Evolutionary conservation across 1,140 invertebrate genomes (phyloP), one percentile per base, ranked within the genome.

Genomic region (Drosophila truncata): DNA sequence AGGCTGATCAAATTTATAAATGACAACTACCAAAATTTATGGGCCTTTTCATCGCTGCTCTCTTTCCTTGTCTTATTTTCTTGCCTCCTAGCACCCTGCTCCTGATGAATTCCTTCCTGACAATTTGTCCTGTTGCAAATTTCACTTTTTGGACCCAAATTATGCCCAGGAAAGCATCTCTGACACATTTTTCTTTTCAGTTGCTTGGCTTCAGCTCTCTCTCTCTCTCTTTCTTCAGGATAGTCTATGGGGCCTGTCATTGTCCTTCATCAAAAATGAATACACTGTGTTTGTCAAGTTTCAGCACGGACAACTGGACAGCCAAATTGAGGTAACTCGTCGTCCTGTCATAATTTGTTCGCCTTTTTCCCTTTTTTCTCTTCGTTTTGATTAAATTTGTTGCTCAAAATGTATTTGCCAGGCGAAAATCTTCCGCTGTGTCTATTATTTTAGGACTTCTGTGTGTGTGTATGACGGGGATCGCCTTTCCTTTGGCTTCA

Each of bases 351-450:
- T 73, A 73, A 72, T 73, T 73, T 60, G 52, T 49, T 39, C 29
- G 42, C 16, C 27, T 25, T 66, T 37, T 33, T 42, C 44, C 49
- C 29, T 29, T 49, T 49, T 67, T 13, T 33, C 4, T 25, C n/a
- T n/a, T n/a, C n/a, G 76, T 87, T 87, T 87, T 87, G 80, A 87
- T 87, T 80, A 88, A 88, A 87, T 83, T 87, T 83, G 49, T 63
- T 46, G 52, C 63, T 67, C 47, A n/a, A 87, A 87, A 82, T 75
- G 47, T 76, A 59, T 82, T 62, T 70, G 58, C 31, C 55, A 42
- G 42, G 55, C 62, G 63, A 67, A 78, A 72, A 72, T 73, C 41
- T 73, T 73, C 13, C 66, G 54, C 60, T 76, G 59, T 60, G 39
- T 62, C 42, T 82, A 80, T 73, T 82, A 77, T 72, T 80, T 82